Evolutionary conservation across 1,140 invertebrate genomes (phyloP).

Genomic region (Anastatus disparis): DNA sequence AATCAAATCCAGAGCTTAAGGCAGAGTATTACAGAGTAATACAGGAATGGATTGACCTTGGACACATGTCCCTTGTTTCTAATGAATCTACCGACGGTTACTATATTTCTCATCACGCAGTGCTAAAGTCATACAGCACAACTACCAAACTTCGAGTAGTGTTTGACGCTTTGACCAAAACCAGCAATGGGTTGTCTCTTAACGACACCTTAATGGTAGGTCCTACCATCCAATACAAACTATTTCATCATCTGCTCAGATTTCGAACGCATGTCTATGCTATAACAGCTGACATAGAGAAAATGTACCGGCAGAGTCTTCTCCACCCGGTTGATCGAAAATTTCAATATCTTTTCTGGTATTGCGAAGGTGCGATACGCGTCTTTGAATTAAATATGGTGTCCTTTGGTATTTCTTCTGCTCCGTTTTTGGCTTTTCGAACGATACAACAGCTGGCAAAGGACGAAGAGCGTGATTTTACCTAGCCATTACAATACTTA

Average conservation of each 20-base stretch:
- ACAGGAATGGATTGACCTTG: constrained; percentile 53
- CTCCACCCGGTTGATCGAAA: background rate
- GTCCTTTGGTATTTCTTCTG: background rate
- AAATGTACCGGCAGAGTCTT: constrained; percentile 30
- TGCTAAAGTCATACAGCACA: background rate
- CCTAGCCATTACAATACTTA: background rate
- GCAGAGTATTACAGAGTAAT: constrained; percentile 51
- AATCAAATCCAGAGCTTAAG: constrained; percentile 42
- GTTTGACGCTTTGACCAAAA: constrained; percentile 13
- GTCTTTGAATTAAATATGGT: constrained; percentile 8
- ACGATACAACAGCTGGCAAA: constrained; percentile 18
- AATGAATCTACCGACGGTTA: background rate
- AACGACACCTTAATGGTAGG: too few relatives aligned
- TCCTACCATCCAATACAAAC: background rate
- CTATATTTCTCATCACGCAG: constrained; percentile 1
- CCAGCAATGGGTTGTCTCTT: background rate
- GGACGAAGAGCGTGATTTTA: background rate
- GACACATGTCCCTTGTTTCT: constrained; percentile 44
- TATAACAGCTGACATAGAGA: constrained; percentile 21
- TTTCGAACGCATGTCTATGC: constrained; percentile 5
- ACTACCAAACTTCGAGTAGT: constrained; percentile 13
- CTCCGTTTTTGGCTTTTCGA: constrained; percentile 5
- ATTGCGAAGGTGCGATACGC: background rate
- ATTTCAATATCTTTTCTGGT: constrained; percentile 10
- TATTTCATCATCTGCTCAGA: constrained; percentile 2